Conservation (phyloP, 1,140 invertebrate genomes). For the Phymorhynchus buccinoides region DNA sequence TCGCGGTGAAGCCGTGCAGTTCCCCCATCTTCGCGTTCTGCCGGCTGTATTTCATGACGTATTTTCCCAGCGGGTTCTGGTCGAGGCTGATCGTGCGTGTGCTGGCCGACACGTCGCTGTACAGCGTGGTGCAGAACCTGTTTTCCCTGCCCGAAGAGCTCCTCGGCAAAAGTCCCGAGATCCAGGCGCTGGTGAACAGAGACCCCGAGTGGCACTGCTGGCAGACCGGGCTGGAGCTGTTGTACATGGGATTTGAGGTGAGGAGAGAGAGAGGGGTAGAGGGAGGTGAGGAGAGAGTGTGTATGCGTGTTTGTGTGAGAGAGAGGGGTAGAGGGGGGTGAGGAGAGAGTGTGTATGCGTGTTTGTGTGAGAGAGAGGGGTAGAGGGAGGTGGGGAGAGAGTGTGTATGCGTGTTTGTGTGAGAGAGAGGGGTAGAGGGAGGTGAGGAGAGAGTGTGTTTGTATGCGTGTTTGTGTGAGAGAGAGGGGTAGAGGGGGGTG, state of each 20-base stretch:
- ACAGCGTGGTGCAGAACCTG: conserved; percentile 66
- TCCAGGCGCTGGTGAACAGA: conserved; percentile 43
- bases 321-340: no score
- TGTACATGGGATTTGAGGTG: conserved; percentile 78
- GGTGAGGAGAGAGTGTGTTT: no score
- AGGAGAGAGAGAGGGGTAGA: no score
- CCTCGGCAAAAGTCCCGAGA: conserved; percentile 48
- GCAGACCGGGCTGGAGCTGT: conserved; percentile 93
- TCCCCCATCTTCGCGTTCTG: conserved; percentile 68
- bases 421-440: no score
- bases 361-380: no score
- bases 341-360: no score
- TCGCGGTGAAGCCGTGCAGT: conserved; percentile 51
- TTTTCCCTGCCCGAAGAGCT: conserved; percentile 55
- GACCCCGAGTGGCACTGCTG: conserved; percentile 93
- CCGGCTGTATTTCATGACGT: conserved; percentile 83
- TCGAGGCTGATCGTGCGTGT: conserved; percentile 92
- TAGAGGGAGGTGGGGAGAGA: no score
- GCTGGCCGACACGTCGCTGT: conserved; percentile 82
- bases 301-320: no score
- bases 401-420: no score
- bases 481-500: no score
- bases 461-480: no score
- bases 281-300: no score
- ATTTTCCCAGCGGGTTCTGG: conserved; percentile 99